Base-by-base conservation (phyloP, 2,113 vertebrate species). In the Dendrocopos noguchii region DNA sequence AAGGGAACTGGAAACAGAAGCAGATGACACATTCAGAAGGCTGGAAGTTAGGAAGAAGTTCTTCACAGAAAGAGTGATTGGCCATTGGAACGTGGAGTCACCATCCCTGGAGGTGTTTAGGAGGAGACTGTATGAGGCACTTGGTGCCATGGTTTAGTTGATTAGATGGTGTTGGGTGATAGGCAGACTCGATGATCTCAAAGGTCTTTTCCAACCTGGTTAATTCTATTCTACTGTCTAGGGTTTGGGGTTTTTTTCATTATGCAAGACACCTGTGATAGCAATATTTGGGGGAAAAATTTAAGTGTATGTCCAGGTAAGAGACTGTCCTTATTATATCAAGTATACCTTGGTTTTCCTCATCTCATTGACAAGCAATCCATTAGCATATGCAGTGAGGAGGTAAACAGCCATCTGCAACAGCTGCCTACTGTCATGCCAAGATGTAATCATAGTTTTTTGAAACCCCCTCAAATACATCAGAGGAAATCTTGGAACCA, bases 1-100 rank as follows among this genome's bases (percentile, higher is more conserved):
- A 75, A 28, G 98, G 98, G 65, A 98, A 97, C 99, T 99, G 95
- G 33, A 97, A 97, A 94, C 33, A 94, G 53, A 88, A 77, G 83
- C 27, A 81, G 33, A 47, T 71, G 28, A 90, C 56, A 90, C 3
- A 74, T 0, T 60, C 9, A 93, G 28, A 93, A 36, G 50, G 42
- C 77, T 80, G 39, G 39, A 39, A 11, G 39, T 39, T 11, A 39
- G 39, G 39, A 39, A 39, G 10, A 39, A 39, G 39, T 39, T 36
- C 9, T 36, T 39, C 39, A 39, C 12, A 39, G 11, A 39, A 39
- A 39, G 39, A 39, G 39, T 39, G 39, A 39, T 39, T 39, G 39
- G 39, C 39, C 39, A 39, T 39, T 39, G 39, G 39, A 39, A 39
- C 11, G 39, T 39, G 39, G 39, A 39, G 39, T 39, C 39, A 39